phyloP scores from a whole-genome alignment of 2,113 vertebrate genomes.

The Anthoscopus minutus region DNA sequence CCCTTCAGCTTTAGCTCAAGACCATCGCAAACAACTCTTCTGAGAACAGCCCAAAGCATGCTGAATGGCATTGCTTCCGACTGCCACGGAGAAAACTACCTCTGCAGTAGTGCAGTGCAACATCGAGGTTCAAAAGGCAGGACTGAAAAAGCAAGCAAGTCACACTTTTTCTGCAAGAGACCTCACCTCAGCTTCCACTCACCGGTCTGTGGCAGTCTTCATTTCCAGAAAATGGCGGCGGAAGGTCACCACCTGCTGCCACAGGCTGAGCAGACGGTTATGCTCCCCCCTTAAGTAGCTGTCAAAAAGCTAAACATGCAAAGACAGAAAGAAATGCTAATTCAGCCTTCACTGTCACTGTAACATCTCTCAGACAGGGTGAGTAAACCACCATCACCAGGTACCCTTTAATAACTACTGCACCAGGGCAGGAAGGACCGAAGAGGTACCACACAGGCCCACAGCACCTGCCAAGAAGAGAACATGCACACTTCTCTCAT shows the following conservation, averaged over 20 bases:
- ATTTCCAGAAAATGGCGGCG: slow-evolving; percentile 77
- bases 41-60: neutral
- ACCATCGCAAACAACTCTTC: neutral
- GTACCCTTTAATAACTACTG: neutral
- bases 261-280: slow-evolving; percentile 71
- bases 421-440: neutral
- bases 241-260: slow-evolving; percentile 81
- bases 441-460: neutral
- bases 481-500: neutral
- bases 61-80: neutral
- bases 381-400: neutral
- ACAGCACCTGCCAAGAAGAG: neutral
- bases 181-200: neutral
- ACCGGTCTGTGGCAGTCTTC: slow-evolving; percentile 88
- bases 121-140: neutral
- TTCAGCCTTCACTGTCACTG: neutral
- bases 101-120: neutral
- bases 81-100: neutral
- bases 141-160: neutral
- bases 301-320: slow-evolving; percentile 67
- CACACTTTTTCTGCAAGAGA: neutral
- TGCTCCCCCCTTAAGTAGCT: slow-evolving; percentile 70
- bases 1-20: neutral
- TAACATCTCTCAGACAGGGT: neutral
- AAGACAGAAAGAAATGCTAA: neutral